Conservation (phyloP, 2,797 vertebrate genomes). For the Pagetopsis macropterus region DNA sequence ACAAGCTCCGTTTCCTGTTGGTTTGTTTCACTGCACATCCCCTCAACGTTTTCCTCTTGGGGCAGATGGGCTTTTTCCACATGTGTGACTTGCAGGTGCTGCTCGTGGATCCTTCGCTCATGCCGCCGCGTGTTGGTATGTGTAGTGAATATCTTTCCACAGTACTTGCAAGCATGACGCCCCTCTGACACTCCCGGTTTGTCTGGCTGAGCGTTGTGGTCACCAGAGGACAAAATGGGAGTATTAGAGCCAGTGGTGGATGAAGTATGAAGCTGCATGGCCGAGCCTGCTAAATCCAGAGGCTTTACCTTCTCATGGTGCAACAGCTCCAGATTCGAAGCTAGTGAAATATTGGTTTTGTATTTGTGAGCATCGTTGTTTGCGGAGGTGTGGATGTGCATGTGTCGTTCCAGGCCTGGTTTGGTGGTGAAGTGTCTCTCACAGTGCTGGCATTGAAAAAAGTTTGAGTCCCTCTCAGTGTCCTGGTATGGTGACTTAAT, state of each 20-base stretch:
- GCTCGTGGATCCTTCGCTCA: constrained; percentile 90
- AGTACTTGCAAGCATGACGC: constrained; percentile 89
- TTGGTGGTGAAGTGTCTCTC: constrained; percentile 90
- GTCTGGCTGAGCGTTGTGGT: constrained; percentile 64
- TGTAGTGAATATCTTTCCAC: constrained; percentile 91
- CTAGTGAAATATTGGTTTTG: constrained; percentile 86
- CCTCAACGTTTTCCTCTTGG: constrained; percentile 76
- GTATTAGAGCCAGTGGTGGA: constrained; percentile 31
- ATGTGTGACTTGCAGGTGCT: constrained; percentile 85
- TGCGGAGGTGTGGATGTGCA: constrained; percentile 86
- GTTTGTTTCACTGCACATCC: constrained; percentile 51
- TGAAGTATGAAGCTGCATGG: constrained; percentile 58
- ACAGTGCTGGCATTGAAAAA: constrained; percentile 90
- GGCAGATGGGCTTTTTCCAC: constrained; percentile 78
- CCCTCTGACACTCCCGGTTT: constrained; percentile 82
- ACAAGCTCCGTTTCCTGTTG: constrained; percentile 43
- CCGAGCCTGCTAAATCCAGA: constrained; percentile 45
- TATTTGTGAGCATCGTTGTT: constrained; percentile 74
- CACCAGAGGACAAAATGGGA: constrained; percentile 31
- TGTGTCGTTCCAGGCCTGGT: constrained; percentile 90
- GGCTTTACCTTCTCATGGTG: constrained; percentile 81
- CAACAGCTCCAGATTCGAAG: constrained; percentile 85
- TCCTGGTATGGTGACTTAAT: constrained; percentile 71
- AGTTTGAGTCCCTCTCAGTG: constrained; percentile 77
- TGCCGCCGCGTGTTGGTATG: constrained; percentile 90